phyloP scores from a whole-genome alignment of 2,113 vertebrate species.

The Eurystomus gularis region DNA sequence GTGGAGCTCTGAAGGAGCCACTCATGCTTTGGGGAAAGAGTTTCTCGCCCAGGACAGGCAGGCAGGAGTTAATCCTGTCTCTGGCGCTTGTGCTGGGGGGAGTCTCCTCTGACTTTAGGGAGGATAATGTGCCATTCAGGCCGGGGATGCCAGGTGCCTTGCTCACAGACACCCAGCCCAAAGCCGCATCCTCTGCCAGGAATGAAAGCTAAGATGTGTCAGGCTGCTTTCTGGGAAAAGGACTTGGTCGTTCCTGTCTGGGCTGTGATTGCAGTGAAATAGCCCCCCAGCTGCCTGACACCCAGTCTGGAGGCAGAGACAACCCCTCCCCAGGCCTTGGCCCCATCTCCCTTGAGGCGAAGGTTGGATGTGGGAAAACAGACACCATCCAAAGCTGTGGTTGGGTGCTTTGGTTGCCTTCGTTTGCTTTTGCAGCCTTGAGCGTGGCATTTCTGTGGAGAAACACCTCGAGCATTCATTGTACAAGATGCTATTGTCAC shows the following conservation, averaged over 20 bases:
- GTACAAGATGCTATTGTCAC: neutral
- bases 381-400: neutral
- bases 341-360: neutral
- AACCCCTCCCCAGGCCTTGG: too few species aligned
- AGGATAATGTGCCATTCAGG: neutral
- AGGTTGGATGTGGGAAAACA: constrained; percentile 2
- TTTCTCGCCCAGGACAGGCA: neutral
- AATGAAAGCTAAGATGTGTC: neutral
- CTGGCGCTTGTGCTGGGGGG: neutral
- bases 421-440: neutral
- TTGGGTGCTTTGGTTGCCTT: neutral
- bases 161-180: neutral
- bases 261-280: neutral
- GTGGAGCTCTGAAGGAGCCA: neutral
- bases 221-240: constrained; percentile 36
- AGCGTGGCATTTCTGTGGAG: neutral
- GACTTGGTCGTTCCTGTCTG: neutral
- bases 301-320: neutral
- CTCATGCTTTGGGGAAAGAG: neutral
- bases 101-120: neutral
- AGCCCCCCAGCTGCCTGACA: neutral
- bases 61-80: neutral
- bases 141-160: neutral
- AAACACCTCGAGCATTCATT: neutral
- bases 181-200: neutral